Base-by-base conservation (phyloP, 2,888 invertebrate genomes). In the Balanococcus diminutus region DNA sequence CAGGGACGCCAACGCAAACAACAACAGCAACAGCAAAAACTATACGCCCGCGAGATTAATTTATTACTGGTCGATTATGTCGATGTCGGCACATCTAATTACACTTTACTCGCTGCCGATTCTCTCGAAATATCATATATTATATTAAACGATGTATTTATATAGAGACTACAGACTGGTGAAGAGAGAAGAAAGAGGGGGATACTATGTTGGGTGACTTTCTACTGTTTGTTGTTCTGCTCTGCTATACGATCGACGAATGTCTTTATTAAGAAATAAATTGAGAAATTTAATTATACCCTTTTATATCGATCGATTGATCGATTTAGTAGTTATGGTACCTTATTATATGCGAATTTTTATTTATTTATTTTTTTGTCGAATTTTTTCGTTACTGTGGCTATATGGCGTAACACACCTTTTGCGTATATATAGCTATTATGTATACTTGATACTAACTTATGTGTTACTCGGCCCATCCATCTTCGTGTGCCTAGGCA, bases 231-330 rank as follows among this genome's bases (percentile, higher is more conserved):
- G 61, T 32, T n/a, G 51, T n/a, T n/a, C n/a, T n/a, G n/a, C n/a
- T n/a, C n/a, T n/a, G n/a, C n/a, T n/a, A n/a, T n/a, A n/a, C 51
- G 51, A 51, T 19, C 16, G 6, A 0, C 9, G 19, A 19, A 51
- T 75, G 75, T 75, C 75, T 75, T 75, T 32, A 75, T 75, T 75
- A 75, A 75, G 75, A 75, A 75, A 75, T 32, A 32, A 75, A 75
- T 75, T 32, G 75, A 75, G 75, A 75, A 75, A 75, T 75, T 75
- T 75, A 75, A 75, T 75, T 75, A 75, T 75, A 75, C 75, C 32
- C n/a, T 75, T 75, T 22, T 28, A n/a, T n/a, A n/a, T n/a, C n/a
- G n/a, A n/a, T 32, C 31, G 75, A 32, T 75, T 75, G 25, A 28
- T 67, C 61, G 61, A 67, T n/a, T n/a, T n/a, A n/a, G n/a, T 25